Base-by-base conservation (phyloP, 2,113 vertebrate genomes). In the Cochlearius cochlearius region DNA sequence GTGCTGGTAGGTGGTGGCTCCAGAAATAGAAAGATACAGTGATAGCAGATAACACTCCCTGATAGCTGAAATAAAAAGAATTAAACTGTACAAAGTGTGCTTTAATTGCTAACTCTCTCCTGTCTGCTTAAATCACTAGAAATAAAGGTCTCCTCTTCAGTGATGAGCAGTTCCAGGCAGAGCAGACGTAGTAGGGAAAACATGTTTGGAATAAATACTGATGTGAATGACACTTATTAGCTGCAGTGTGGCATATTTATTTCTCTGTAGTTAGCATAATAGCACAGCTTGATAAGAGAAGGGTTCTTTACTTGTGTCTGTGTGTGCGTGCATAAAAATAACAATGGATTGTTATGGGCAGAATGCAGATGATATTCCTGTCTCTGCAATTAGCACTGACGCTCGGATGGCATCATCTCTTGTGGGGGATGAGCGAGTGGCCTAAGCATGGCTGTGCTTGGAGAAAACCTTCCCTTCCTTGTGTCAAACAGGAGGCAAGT, bases 131-230 rank as follows among this genome's bases (percentile, higher is more conserved):
- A 82, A 94, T 97, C 77, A 77, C 34, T 77, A 49, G 88, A 92
- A 96, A 96, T 89, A 94, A 95, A 95, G 92, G 78, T 96, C 90
- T 90, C 27, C 55, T 93, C 85, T 93, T 86, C 12, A 71, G 78
- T 92, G 83, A 94, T 49, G 53, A 92, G 88, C 66, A 79, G 86
- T 88, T 90, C 75, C 69, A 76, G 83, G 93, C 92, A 95, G 94
- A 94, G 45, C 74, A 94, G 96, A 74, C 58, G 14, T 89, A 96
- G 88, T 84, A 72, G 90, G 67, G 83, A 72, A 97, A 97, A 93
- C 74, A 94, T 94, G 95, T 97, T 97, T 94, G 93, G 96, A 96
- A 88, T 97, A 97, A 96, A 95, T 94, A 96, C 66, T 59, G 79
- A 75, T 92, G 91, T 95, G 98, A 98, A 93, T 96, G 94, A 94